Conservation (phyloP, 2,888 invertebrate species). For the Cephus runcator region DNA sequence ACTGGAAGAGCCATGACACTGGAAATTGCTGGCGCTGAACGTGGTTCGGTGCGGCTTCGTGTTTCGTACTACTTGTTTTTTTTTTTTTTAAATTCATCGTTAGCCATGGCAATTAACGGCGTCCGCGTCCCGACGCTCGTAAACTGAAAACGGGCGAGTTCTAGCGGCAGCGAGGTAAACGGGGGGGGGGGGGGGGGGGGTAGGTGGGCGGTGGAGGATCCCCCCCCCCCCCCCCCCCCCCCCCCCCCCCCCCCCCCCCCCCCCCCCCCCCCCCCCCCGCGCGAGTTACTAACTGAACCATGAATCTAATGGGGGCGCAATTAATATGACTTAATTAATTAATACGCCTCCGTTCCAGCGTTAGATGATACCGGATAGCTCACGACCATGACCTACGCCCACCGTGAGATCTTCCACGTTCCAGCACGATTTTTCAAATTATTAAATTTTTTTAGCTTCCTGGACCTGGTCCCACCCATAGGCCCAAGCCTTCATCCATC, state of each 20-base stretch:
- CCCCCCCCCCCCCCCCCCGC: too few species aligned
- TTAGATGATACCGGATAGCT: neutral
- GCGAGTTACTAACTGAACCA: neutral
- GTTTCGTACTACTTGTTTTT: neutral
- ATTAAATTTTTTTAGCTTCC: neutral
- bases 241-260: too few species aligned
- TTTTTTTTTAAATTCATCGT: neutral
- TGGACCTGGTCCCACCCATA: neutral
- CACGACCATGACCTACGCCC: conserved; percentile 49
- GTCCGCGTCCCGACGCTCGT: neutral
- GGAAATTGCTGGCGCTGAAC: neutral
- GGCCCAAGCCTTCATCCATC: too few species aligned
- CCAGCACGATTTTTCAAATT: neutral
- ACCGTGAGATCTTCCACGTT: conserved; percentile 16
- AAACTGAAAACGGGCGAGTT: neutral
- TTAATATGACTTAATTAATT: conserved; percentile 58
- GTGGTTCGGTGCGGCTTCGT: conserved; percentile 10
- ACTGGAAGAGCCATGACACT: neutral
- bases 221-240: too few species aligned
- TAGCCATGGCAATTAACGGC: conserved; percentile 29
- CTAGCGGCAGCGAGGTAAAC: neutral
- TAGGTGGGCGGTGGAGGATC: neutral
- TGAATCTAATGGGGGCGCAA: conserved; percentile 29
- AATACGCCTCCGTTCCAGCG: conserved; percentile 48
- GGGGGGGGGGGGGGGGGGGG: neutral